These are phyloP conservation scores for Agonopterix arenella DNA, from an alignment of 2,888 invertebrate species.

Conservation along the genomic window DNA sequence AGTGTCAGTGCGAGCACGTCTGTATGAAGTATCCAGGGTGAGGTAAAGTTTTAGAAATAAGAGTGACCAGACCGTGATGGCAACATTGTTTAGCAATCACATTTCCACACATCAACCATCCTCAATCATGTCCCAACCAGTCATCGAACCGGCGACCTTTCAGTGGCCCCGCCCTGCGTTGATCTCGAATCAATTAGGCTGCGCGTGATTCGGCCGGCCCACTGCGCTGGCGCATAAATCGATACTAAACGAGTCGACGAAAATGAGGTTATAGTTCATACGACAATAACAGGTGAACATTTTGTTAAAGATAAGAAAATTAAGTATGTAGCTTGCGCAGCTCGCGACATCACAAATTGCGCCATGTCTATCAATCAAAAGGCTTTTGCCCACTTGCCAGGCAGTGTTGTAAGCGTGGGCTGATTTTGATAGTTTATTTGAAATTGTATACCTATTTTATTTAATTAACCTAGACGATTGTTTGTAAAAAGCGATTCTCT, in stretches of 20 bases:
- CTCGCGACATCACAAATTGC: background rate
- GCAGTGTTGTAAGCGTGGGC: too few species aligned
- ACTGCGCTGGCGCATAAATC: conserved; percentile 26
- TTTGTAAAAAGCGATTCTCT: too few species aligned
- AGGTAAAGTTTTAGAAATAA: too few species aligned
- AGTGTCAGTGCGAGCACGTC: too few species aligned
- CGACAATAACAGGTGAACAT: conserved; percentile 5
- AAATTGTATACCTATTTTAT: too few species aligned
- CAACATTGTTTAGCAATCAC: background rate
- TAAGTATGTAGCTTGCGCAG: background rate
- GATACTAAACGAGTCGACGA: conserved; percentile 24
- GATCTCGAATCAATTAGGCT: conserved; percentile 51
- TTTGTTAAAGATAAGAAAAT: background rate
- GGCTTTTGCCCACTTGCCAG: too few species aligned
- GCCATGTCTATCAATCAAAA: too few species aligned
- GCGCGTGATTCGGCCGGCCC: conserved; percentile 47
- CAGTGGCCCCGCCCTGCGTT: conserved; percentile 29
- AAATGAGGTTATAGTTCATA: conserved; percentile 10
- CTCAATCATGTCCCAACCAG: conserved; percentile 10
- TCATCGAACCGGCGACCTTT: conserved; percentile 53
- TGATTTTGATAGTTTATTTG: too few species aligned
- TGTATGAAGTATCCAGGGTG: too few species aligned
- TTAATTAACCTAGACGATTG: too few species aligned
- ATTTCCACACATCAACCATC: background rate
- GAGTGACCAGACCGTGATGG: too few species aligned